Evolutionary conservation across 1,140 invertebrate genomes (phyloP).

Genomic region (Holcopasites calliopsidis): DNA sequence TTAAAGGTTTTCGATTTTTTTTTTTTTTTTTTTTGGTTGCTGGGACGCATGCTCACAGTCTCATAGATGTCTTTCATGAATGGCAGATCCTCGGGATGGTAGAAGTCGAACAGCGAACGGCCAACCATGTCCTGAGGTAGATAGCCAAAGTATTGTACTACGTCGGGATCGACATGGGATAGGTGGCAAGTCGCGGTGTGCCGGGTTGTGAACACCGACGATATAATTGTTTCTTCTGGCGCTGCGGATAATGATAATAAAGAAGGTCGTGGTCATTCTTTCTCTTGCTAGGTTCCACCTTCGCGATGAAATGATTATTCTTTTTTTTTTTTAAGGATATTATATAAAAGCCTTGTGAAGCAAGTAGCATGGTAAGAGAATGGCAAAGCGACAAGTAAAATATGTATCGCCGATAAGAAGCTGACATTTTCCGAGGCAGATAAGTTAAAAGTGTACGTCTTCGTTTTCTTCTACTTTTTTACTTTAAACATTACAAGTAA

Average conservation of each 20-base stretch:
- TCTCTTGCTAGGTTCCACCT: conserved; percentile 1
- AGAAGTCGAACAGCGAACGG: conserved; percentile 90
- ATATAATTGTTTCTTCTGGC: conserved; percentile 82
- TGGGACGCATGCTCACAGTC: conserved; percentile 82
- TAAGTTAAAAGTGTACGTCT: neutral
- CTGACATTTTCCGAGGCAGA: neutral
- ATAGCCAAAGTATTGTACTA: conserved; percentile 91
- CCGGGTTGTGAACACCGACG: conserved; percentile 85
- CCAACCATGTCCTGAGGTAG: conserved; percentile 93
- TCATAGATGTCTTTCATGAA: conserved; percentile 91
- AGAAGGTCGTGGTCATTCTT: conserved; percentile 48
- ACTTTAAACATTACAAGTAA: neutral
- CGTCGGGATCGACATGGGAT: conserved; percentile 88
- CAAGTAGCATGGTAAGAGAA: neutral
- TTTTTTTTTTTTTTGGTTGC: conserved; percentile 39
- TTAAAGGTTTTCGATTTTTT: neutral
- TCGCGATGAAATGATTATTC: conserved; percentile 28
- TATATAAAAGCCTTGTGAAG: neutral
- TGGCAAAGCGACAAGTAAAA: neutral
- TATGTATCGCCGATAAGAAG: neutral
- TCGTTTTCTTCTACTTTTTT: neutral
- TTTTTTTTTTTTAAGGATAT: no score
- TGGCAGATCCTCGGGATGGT: conserved; percentile 91
- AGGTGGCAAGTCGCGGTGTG: conserved; percentile 88
- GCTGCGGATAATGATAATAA: conserved; percentile 76